These are phyloP conservation scores for Ectemnius cavifrons DNA, from an alignment of 2,888 invertebrate species.

Conservation along the genomic window DNA sequence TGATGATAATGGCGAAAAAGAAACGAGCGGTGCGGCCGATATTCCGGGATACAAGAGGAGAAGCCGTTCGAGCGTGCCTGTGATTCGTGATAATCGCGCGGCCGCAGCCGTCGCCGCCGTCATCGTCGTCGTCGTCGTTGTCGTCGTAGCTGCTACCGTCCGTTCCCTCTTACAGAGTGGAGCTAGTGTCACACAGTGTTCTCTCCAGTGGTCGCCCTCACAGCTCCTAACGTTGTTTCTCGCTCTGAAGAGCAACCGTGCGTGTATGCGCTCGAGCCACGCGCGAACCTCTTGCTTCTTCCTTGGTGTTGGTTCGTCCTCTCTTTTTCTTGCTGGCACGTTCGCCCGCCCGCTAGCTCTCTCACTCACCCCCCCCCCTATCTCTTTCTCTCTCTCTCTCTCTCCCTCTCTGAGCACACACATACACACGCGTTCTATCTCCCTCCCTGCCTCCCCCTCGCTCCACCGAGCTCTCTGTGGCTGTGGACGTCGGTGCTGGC, in stretches of 20 bases:
- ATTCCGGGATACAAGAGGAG: slow-evolving; percentile 24
- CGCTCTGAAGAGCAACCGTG: not conserved
- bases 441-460: slow-evolving; percentile 21
- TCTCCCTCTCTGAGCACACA: not conserved
- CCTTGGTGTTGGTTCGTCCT: slow-evolving; percentile 4
- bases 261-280: not conserved
- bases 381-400: slow-evolving; percentile 10
- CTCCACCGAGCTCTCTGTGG: slow-evolving; percentile 22
- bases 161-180: not conserved
- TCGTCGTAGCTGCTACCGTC: no score
- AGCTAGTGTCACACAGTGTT: slow-evolving; percentile 1
- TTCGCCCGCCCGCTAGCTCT: not conserved
- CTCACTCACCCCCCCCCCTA: slow-evolving; percentile 25
- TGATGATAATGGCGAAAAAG: slow-evolving; percentile 42
- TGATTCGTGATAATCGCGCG: slow-evolving; percentile 46
- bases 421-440: slow-evolving; percentile 13
- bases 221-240: not conserved
- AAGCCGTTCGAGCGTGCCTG: slow-evolving; percentile 41
- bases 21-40: slow-evolving; percentile 41
- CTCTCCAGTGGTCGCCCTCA: not conserved
- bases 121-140: not conserved
- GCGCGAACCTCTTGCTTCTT: not conserved
- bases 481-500: slow-evolving; percentile 4
- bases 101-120: slow-evolving; percentile 13
- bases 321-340: slow-evolving; percentile 6